Evolutionary conservation across 1,140 invertebrate species (phyloP), one percentile per base, ranked within the genome.

Genomic region (Bombus terrestris): DNA sequence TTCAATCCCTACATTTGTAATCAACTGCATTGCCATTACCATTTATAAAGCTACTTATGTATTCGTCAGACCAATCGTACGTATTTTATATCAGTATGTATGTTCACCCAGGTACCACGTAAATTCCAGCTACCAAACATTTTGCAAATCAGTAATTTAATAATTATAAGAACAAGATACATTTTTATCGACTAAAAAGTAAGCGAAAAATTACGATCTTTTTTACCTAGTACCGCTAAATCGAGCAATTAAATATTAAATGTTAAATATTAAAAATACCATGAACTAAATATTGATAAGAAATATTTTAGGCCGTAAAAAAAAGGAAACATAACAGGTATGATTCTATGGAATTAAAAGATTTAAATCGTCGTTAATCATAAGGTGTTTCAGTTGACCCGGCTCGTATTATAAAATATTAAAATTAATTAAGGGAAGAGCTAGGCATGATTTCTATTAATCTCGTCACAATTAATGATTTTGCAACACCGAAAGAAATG

Each of bases 81-180:
- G 12, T 68, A 75, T 53, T 77, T 76, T 68, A 69, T 69, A 81
- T 22, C 57, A 35, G 6, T 57, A 41, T 73, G 47, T 22, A 22
- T 53, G 47, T 71, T 41, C 37, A n/a, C 43, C 75, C 82, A 84
- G 75, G 47, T 79, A 72, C 39, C 53, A 22, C 62, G 9, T 66
- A 76, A 32, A 76, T 76, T 41, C 5, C 43, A 76, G 18, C 28
- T 10, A 57, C 2, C 35, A 18, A 37, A 35, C 18, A 43, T 25
- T 71, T 72, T 18, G 0, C 69, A 72, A 57, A 53, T 37, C 13
- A 71, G 3, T 3, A 12, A n/a, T 57, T 57, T 13, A 22, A 71
- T 12, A 32, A 41, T 79, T 32, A 28, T 25, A 79, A 35, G 47
- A 53, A 22, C 47, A 28, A 4, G 5, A 37, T 22, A 53, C 32